These are phyloP conservation scores for Pachyuromys duprasi DNA, from an alignment of 2,797 vertebrate genomes.

Conservation along the genomic window DNA sequence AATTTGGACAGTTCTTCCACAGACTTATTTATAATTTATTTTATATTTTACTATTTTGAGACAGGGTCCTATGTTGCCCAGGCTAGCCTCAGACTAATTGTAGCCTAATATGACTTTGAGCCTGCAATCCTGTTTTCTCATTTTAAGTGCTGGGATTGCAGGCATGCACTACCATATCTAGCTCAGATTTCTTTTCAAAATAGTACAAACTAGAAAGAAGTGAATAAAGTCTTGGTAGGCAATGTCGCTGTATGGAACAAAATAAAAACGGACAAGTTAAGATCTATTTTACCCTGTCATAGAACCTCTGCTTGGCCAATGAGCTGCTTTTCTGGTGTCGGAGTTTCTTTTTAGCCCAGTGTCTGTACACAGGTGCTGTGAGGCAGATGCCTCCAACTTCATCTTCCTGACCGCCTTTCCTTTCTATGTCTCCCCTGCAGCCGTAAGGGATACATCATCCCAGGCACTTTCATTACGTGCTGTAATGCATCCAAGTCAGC, in stretches of 20 bases:
- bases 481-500: conserved; percentile 59
- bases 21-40: background rate
- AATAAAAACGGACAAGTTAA: background rate
- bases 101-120: background rate
- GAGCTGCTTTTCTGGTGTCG: background rate
- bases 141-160: background rate
- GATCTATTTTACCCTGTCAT: background rate
- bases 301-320: background rate
- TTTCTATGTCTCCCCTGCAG: background rate
- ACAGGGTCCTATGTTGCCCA: background rate
- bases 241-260: background rate
- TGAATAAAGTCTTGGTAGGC: background rate
- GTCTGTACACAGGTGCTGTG: background rate
- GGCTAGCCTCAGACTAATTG: background rate
- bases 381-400: background rate
- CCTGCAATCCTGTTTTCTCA: background rate
- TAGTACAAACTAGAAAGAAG: background rate
- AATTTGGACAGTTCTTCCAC: conserved; percentile 15
- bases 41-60: background rate
- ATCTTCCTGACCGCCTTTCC: background rate
- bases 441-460: conserved; percentile 11
- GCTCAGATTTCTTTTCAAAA: background rate
- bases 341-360: background rate
- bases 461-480: conserved; percentile 24
- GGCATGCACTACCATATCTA: background rate